phyloP scores from a whole-genome alignment of 2,113 vertebrate genomes.

The Semnornis frantzii region DNA sequence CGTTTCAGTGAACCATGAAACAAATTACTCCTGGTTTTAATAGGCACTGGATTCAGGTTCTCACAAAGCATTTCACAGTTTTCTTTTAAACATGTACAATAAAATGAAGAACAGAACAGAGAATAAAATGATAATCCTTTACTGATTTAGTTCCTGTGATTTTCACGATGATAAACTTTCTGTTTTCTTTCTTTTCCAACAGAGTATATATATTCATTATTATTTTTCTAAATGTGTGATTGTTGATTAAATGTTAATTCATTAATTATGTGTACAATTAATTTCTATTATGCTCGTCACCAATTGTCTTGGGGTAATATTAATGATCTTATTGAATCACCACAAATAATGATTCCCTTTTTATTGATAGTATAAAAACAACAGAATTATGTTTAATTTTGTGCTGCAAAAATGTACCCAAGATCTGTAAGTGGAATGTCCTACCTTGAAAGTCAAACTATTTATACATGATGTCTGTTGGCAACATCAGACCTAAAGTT shows the following conservation, averaged over 20 bases:
- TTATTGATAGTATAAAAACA: neutral
- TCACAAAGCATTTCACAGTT: neutral
- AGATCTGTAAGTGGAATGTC: neutral
- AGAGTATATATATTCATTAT: neutral
- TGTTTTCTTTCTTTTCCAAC: neutral
- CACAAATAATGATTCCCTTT: neutral
- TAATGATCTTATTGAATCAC: neutral
- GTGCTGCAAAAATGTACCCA: neutral
- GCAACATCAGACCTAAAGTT: neutral
- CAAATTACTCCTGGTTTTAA: neutral
- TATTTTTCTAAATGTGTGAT: neutral
- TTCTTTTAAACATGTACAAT: neutral
- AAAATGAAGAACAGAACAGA: neutral
- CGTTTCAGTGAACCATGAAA: neutral
- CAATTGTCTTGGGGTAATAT: neutral
- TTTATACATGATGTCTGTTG: neutral
- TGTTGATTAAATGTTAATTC: neutral
- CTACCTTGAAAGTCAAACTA: neutral
- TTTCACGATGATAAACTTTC: neutral
- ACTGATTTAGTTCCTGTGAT: neutral
- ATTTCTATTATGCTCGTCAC: neutral
- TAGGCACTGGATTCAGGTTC: neutral
- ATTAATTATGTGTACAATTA: neutral
- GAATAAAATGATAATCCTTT: neutral
- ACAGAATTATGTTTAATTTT: neutral